Evolutionary conservation across 2,113 vertebrate species (phyloP).

Genomic region (Spea multiplicata): DNA sequence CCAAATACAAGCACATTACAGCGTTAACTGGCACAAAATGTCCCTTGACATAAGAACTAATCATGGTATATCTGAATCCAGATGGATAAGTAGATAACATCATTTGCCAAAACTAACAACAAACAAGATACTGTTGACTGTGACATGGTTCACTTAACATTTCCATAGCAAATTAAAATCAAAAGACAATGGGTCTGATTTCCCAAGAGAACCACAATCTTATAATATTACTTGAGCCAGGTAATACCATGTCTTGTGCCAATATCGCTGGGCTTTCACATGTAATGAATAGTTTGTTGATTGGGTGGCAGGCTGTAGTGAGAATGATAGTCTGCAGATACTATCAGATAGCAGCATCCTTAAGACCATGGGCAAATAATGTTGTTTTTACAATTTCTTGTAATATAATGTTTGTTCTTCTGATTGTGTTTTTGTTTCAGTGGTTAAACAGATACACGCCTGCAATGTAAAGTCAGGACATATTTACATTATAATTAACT

Average conservation of each 20-base stretch:
- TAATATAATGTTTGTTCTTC: conserved; percentile 14
- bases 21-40: conserved; percentile 15
- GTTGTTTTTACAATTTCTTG: neutral
- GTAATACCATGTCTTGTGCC: neutral
- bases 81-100: conserved; percentile 24
- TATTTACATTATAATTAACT: conserved; percentile 1
- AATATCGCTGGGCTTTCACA: neutral
- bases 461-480: conserved; percentile 1
- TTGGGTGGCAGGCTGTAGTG: neutral
- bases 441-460: conserved; percentile 19
- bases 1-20: too few relatives aligned
- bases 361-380: conserved; percentile 25
- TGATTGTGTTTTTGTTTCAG: conserved; percentile 14
- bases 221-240: neutral
- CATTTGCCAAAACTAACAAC: conserved; percentile 26
- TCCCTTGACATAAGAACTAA: conserved; percentile 19
- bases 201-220: conserved; percentile 36
- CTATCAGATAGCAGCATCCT: neutral
- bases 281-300: neutral
- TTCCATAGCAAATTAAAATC: conserved; percentile 29
- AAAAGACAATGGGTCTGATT: conserved; percentile 30
- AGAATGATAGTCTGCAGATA: neutral
- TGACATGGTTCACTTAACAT: conserved; percentile 19
- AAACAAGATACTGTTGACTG: conserved; percentile 29
- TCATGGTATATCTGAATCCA: conserved; percentile 7